Percentiles rank a stretch among this genome's conserved stretches.
These are phyloP conservation scores for Harpagoxenus sublaevis DNA, from an alignment of 2,888 invertebrate species.

Conservation along the genomic window DNA sequence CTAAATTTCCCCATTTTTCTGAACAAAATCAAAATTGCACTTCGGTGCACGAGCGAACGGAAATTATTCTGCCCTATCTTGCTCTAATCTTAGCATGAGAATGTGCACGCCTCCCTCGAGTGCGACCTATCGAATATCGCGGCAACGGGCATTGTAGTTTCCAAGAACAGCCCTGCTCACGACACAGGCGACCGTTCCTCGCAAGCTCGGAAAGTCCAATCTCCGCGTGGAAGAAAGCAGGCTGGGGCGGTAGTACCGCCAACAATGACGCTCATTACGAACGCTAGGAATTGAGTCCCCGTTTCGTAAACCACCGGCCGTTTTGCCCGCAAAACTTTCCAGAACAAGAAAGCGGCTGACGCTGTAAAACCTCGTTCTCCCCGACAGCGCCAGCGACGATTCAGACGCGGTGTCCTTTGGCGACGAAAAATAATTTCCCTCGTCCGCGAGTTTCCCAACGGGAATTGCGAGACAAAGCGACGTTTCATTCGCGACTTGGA, in stretches of 20 bases:
- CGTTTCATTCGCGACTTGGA: slow-evolving; percentile 7
- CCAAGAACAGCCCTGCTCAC: slow-evolving; percentile 43
- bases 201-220: slow-evolving; percentile 60
- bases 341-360: slow-evolving; percentile 32
- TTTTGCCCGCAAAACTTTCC: slow-evolving; percentile 52
- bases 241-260: slow-evolving; percentile 45
- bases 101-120: slow-evolving; percentile 25
- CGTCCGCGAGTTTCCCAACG: not conserved
- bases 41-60: not conserved
- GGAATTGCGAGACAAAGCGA: slow-evolving; percentile 22
- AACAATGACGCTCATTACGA: slow-evolving; percentile 81
- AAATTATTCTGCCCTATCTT: not conserved
- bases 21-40: not conserved
- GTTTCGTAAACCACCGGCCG: slow-evolving; percentile 73
- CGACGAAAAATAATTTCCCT: slow-evolving; percentile 52
- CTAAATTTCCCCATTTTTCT: not conserved
- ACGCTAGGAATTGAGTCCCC: slow-evolving; percentile 74
- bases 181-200: slow-evolving; percentile 36
- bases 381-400: slow-evolving; percentile 2
- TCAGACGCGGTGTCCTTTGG: not conserved
- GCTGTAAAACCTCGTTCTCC: slow-evolving; percentile 25
- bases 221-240: slow-evolving; percentile 43
- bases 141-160: slow-evolving; percentile 39
- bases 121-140: slow-evolving; percentile 36
- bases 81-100: slow-evolving; percentile 12